Evolutionary conservation across 2,113 vertebrate species (phyloP).

Genomic region (Tachysurus fulvidraco): DNA sequence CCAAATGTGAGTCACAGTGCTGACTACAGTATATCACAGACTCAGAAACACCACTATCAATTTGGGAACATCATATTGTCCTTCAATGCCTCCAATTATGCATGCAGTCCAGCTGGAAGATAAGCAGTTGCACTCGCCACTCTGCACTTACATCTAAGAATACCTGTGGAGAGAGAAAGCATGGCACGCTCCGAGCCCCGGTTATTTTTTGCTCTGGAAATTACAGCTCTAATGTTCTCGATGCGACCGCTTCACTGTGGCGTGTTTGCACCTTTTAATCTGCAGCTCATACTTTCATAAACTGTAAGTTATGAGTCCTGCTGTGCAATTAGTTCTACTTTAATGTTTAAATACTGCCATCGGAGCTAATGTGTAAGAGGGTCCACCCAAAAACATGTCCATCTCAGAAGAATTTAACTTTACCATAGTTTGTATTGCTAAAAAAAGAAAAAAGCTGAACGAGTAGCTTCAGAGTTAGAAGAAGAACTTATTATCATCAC

Average conservation of each 20-base stretch:
- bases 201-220: constrained; percentile 76
- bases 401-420: neutral
- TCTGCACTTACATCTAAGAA: constrained; percentile 65
- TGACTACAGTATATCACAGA: neutral
- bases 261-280: constrained; percentile 67
- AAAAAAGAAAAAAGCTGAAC: neutral
- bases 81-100: neutral
- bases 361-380: neutral
- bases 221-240: constrained; percentile 75
- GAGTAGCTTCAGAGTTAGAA: neutral
- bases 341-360: constrained; percentile 17
- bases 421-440: neutral
- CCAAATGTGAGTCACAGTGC: neutral
- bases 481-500: too few species aligned
- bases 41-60: neutral
- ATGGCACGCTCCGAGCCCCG: constrained; percentile 54
- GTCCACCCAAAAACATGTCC: constrained; percentile 8
- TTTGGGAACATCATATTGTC: neutral
- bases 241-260: constrained; percentile 52
- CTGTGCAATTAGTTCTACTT: constrained; percentile 22
- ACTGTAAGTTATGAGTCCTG: neutral
- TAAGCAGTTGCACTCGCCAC: constrained; percentile 54
- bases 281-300: constrained; percentile 30
- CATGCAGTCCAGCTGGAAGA: constrained; percentile 46
- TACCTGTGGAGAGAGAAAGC: constrained; percentile 67